Evolutionary conservation across 2,888 invertebrate genomes (phyloP).

Genomic region (Hydropsyche betteni): DNA sequence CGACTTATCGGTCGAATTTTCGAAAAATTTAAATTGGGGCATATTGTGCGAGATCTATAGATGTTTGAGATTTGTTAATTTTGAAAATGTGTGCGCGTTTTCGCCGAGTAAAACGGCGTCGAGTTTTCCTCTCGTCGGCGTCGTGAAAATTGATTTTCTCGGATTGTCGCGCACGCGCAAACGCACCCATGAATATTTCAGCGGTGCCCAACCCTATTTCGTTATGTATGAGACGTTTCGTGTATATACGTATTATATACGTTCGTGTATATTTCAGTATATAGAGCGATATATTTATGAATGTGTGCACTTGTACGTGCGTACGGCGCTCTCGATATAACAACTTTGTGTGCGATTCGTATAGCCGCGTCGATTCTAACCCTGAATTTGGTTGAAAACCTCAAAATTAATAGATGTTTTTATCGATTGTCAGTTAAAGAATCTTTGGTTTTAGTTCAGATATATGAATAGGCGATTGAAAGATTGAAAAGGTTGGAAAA

Average conservation of each 20-base stretch:
- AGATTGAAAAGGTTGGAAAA: no score
- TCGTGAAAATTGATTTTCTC: constrained; percentile 43
- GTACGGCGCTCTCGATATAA: constrained; percentile 18
- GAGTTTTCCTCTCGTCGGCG: constrained; percentile 21
- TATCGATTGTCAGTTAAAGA: no score
- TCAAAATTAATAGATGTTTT: no score
- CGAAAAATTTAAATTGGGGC: no score
- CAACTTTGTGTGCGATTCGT: constrained; percentile 16
- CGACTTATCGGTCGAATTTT: no score
- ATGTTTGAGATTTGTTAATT: background rate
- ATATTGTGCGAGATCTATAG: no score
- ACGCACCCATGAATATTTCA: constrained; percentile 38
- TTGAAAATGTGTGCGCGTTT: background rate
- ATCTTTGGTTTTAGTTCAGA: no score
- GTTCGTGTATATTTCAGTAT: background rate
- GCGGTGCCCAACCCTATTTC: constrained; percentile 35
- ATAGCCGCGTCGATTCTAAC: constrained; percentile 17
- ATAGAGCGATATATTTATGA: background rate
- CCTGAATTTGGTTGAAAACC: background rate
- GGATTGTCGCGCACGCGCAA: constrained; percentile 34
- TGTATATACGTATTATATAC: background rate
- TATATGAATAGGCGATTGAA: no score
- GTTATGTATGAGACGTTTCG: constrained; percentile 35
- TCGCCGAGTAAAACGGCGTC: constrained; percentile 1
- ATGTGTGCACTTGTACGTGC: background rate